Evolutionary conservation across 2,113 vertebrate genomes (phyloP).

Genomic region (Pomatostomus ruficeps): DNA sequence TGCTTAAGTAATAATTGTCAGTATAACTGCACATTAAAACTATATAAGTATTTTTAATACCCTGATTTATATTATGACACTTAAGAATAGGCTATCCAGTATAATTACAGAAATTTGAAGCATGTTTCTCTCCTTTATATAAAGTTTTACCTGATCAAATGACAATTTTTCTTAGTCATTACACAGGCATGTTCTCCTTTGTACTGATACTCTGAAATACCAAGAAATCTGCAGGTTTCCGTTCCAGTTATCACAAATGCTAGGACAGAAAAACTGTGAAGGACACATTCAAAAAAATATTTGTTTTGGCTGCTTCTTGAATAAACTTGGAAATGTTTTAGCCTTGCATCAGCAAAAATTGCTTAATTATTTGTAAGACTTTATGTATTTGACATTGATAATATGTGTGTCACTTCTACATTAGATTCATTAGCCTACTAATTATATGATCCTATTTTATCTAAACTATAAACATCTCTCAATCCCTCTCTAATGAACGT

Average conservation of each 20-base stretch:
- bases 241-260: background rate
- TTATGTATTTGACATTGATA: background rate
- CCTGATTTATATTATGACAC: background rate
- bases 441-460: background rate
- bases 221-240: background rate
- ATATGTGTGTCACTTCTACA: background rate
- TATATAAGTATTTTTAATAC: background rate
- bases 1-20: background rate
- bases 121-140: background rate
- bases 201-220: background rate
- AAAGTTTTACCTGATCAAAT: background rate
- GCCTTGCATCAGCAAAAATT: background rate
- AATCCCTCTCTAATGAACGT: background rate
- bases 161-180: background rate
- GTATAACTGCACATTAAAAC: background rate
- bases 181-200: background rate
- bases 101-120: background rate
- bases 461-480: background rate
- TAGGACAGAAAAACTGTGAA: background rate
- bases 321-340: background rate
- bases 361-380: background rate
- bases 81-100: background rate
- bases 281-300: background rate
- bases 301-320: background rate
- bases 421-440: background rate